Evolutionary conservation across 2,113 vertebrate species (phyloP).

Genomic region (Podarcis muralis): DNA sequence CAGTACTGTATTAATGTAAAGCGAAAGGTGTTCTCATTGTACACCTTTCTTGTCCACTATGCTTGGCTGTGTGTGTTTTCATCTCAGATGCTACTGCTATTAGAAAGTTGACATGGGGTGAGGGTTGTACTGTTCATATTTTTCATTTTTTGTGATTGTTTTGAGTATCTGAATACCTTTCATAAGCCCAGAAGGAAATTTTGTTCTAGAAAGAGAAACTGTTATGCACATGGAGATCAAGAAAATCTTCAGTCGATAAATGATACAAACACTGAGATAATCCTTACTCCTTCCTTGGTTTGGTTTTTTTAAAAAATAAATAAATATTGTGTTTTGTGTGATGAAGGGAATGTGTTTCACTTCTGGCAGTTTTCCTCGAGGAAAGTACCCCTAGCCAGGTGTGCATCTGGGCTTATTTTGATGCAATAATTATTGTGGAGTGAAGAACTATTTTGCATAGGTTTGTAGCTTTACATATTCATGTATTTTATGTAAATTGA

Average conservation of each 20-base stretch:
- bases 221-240: not conserved
- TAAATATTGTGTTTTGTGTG: not conserved
- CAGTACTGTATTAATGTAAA: not conserved
- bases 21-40: not conserved
- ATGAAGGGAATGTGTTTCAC: not conserved
- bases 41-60: not conserved
- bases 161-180: not conserved
- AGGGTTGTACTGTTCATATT: not conserved
- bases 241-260: not conserved
- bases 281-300: not conserved
- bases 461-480: not conserved
- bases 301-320: not conserved
- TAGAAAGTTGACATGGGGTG: not conserved
- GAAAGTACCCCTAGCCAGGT: not conserved
- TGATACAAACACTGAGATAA: not conserved
- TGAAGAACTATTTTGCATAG: not conserved
- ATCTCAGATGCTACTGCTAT: not conserved
- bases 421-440: not conserved
- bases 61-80: not conserved
- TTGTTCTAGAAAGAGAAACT: not conserved
- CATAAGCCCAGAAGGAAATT: not conserved
- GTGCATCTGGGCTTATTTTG: not conserved
- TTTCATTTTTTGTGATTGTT: not conserved
- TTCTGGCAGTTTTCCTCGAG: not conserved
- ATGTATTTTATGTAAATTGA: conserved; percentile 1